A percentile compares a stretch with the other conserved stretches of the same genome.
phyloP scores from a whole-genome alignment of 2,888 invertebrate species.

The Phania funesta region DNA sequence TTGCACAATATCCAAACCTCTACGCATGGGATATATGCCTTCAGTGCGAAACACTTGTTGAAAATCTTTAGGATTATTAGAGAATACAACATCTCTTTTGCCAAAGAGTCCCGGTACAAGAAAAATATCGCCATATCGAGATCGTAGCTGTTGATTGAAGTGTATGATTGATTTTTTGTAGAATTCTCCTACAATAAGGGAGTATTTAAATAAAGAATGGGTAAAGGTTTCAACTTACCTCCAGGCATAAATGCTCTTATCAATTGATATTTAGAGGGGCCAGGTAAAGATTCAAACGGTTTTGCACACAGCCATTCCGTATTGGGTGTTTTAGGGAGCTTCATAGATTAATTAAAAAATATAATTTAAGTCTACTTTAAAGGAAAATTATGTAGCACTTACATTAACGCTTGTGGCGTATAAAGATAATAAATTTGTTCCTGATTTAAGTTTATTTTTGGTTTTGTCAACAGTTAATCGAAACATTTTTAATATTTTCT shows the following conservation, averaged over 20 bases:
- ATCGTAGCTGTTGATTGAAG: slow-evolving; percentile 49
- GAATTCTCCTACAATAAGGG: slow-evolving; percentile 20
- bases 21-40: slow-evolving; percentile 66
- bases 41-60: slow-evolving; percentile 75
- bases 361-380: background rate
- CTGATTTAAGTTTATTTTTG: background rate
- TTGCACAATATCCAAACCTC: slow-evolving; percentile 77
- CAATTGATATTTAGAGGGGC: slow-evolving; percentile 73
- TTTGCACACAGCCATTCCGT: slow-evolving; percentile 28
- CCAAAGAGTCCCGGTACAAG: slow-evolving; percentile 76
- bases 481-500: slow-evolving; percentile 15
- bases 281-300: slow-evolving; percentile 44
- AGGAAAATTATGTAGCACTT: background rate
- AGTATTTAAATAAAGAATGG: background rate
- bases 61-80: slow-evolving; percentile 81
- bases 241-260: slow-evolving; percentile 81
- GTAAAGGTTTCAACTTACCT: slow-evolving; percentile 72
- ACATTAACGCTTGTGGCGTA: background rate
- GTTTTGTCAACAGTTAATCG: background rate
- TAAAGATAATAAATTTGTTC: background rate
- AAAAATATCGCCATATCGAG: slow-evolving; percentile 77
- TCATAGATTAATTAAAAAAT: background rate
- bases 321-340: background rate
- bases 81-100: slow-evolving; percentile 73
- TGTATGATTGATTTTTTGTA: slow-evolving; percentile 49